A percentile compares a stretch with the other conserved stretches of the same genome.
These are phyloP conservation scores for Perca fluviatilis DNA, from an alignment of 2,113 vertebrate species.

Conservation along the genomic window DNA sequence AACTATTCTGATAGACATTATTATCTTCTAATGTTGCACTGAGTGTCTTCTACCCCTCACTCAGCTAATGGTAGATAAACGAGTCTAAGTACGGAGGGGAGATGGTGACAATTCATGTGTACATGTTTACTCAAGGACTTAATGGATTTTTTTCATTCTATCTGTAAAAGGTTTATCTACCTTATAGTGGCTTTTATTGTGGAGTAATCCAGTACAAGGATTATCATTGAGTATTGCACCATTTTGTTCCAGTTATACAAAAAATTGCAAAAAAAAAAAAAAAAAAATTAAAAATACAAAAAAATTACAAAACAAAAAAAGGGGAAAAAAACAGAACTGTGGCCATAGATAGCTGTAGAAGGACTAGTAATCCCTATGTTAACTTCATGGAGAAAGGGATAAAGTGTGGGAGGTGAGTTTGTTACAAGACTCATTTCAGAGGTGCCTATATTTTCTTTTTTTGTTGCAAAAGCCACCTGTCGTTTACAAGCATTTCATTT, in stretches of 20 bases:
- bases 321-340: slow-evolving; percentile 82
- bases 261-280: slow-evolving; percentile 55
- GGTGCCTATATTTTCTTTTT: slow-evolving; percentile 92
- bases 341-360: slow-evolving; percentile 90
- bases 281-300: slow-evolving; percentile 60
- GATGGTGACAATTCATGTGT: slow-evolving; percentile 93
- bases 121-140: slow-evolving; percentile 99
- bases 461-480: slow-evolving; percentile 76
- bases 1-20: slow-evolving; percentile 80
- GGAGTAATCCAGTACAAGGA: slow-evolving; percentile 89
- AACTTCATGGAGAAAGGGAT: slow-evolving; percentile 79
- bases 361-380: slow-evolving; percentile 77
- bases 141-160: slow-evolving; percentile 83
- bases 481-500: slow-evolving; percentile 86
- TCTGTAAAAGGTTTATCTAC: slow-evolving; percentile 94
- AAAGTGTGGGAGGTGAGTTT: slow-evolving; percentile 88
- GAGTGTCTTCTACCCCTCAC: slow-evolving; percentile 94
- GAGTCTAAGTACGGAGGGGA: slow-evolving; percentile 87
- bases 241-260: slow-evolving; percentile 85
- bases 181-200: slow-evolving; percentile 96
- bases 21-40: slow-evolving; percentile 97
- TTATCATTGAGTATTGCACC: slow-evolving; percentile 94
- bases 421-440: slow-evolving; percentile 91
- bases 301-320: slow-evolving; percentile 57
- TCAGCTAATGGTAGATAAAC: slow-evolving; percentile 87